These are phyloP conservation scores for Tragulus kanchil DNA, from an alignment of 2,113 vertebrate genomes.

Conservation along the genomic window DNA sequence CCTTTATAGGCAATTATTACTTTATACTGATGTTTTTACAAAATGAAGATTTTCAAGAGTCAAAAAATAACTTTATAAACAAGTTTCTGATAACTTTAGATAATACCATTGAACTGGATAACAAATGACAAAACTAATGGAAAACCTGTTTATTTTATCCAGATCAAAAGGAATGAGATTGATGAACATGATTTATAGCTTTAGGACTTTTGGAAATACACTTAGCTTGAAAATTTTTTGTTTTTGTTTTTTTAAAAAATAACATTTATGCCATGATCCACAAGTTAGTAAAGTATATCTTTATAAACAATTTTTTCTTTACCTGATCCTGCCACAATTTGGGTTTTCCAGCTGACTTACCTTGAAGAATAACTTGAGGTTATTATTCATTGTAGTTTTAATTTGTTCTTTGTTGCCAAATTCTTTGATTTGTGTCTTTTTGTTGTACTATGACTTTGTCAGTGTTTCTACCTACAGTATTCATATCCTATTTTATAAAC, in stretches of 20 bases:
- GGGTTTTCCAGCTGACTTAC: not conserved
- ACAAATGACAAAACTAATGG: not conserved
- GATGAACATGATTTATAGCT: not conserved
- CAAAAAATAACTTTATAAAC: not conserved
- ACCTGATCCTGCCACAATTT: not conserved
- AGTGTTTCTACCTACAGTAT: not conserved
- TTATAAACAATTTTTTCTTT: not conserved
- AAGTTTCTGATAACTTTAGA: not conserved
- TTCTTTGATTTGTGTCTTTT: not conserved
- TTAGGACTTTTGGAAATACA: not conserved
- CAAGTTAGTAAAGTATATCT: not conserved
- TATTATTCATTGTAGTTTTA: not conserved
- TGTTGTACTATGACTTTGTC: not conserved
- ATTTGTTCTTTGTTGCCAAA: not conserved
- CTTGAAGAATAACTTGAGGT: not conserved
- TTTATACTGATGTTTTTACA: not conserved
- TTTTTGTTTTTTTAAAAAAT: no score
- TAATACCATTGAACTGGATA: not conserved
- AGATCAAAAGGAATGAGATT: not conserved
- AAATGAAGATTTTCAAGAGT: not conserved
- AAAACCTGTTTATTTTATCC: not conserved
- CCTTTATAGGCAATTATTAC: not conserved
- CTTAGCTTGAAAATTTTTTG: not conserved
- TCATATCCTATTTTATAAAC: not conserved
- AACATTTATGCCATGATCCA: not conserved